These are phyloP conservation scores for Erpobdella octoculata DNA, from an alignment of 2,888 invertebrate genomes.

Conservation along the genomic window DNA sequence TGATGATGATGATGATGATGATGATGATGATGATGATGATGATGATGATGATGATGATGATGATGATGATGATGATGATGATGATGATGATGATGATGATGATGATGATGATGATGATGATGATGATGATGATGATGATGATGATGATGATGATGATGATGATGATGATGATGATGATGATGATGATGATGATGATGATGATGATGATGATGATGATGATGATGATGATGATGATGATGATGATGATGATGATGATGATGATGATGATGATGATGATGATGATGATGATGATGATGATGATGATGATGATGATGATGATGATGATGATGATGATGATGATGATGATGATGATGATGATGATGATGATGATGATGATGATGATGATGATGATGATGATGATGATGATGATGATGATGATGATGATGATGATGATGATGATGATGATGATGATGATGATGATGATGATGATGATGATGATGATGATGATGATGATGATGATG, in stretches of 20 bases:
- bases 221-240: constrained; percentile 2
- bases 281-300: not conserved
- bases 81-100: constrained; percentile 1
- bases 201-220: constrained; percentile 4
- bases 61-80: constrained; percentile 1
- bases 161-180: not conserved
- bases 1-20: constrained; percentile 12
- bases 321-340: not conserved
- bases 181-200: constrained; percentile 3
- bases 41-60: not conserved
- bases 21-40: constrained; percentile 14
- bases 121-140: not conserved
- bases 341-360: not conserved
- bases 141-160: not conserved
- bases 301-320: constrained; percentile 1
- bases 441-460: constrained; percentile 12
- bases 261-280: not conserved
- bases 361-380: constrained; percentile 5
- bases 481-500: constrained; percentile 1
- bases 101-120: not conserved
- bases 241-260: constrained; percentile 1
- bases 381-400: constrained; percentile 13
- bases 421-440: not conserved
- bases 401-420: constrained; percentile 13
- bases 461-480: not conserved